These are phyloP conservation scores for Eubasilissa splendida DNA, from an alignment of 2,888 invertebrate species.

Conservation along the genomic window DNA sequence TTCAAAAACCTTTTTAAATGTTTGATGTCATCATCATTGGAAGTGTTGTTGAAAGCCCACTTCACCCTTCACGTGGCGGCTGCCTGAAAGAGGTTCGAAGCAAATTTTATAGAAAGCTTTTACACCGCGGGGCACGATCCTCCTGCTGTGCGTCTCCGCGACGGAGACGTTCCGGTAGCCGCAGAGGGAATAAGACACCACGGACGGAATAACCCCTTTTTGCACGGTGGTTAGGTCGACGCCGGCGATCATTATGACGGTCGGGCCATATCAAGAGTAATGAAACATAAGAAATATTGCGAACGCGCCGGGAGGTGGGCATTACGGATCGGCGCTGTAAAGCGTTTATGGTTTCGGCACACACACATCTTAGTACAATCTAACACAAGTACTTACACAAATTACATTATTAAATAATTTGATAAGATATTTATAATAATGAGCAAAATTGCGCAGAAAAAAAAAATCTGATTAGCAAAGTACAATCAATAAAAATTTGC, in stretches of 20 bases:
- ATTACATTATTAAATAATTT: not conserved
- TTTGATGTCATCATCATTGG: conserved; percentile 33
- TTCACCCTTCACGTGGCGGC: not conserved
- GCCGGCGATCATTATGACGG: not conserved
- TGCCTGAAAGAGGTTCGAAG: not conserved
- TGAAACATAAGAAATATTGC: conserved; percentile 13
- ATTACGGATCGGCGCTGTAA: not conserved
- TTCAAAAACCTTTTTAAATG: not conserved
- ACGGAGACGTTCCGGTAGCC: conserved; percentile 2
- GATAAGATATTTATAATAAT: not conserved
- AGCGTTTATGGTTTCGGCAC: not conserved
- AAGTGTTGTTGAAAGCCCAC: conserved; percentile 1
- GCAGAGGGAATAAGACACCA: not conserved
- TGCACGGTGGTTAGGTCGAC: not conserved
- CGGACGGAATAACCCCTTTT: conserved; percentile 1
- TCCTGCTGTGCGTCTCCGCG: not conserved
- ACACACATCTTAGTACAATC: not conserved
- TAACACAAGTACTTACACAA: not conserved
- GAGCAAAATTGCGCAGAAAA: not conserved
- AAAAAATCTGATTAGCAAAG: too few relatives aligned
- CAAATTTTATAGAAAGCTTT: not conserved
- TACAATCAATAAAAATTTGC: too few relatives aligned
- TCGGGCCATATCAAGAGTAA: conserved; percentile 9
- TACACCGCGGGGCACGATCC: not conserved
- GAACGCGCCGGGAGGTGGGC: not conserved